Evolutionary conservation across 2,888 invertebrate genomes (phyloP), one percentile per base, ranked within the genome.

Genomic region (Catocala nupta): DNA sequence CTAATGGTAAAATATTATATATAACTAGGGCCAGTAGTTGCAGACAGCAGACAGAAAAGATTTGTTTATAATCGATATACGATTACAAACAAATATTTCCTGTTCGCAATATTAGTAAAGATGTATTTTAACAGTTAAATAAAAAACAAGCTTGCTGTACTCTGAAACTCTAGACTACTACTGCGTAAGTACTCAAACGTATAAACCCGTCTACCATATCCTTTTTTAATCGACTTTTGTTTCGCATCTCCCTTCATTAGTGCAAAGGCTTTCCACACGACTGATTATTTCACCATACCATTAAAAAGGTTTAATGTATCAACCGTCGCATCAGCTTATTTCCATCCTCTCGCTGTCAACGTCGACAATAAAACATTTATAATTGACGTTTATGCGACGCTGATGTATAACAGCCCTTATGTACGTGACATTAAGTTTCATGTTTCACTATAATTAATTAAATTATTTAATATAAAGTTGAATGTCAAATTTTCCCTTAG

Each of bases 351-450:
- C 76, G 75, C 78, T 75, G 73, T 69, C 68, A 71, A 63, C 68
- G 70, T 70, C 62, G 63, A 72, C 72, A 68, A 77, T 81, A 78
- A 78, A 81, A 70, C 77, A 75, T 68, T 77, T 82, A 82, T 80
- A 81, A 83, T 83, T 79, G 79, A 77, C 78, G 71, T 79, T 78
- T 75, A 75, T 77, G 72, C 62, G 73, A 65, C 77, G 59, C 59
- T 82, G 80, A 82, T 77, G 72, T 72, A 82, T 77, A 65, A 65
- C 58, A 47, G 63, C 60, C 73, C 72, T 73, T 74, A 76, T 70
- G 61, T 63, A 71, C 60, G 73, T 73, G 73, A 71, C 71, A 67
- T 57, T 68, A 71, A 78, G 77, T 78, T 72, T 75, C 76, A 71
- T 78, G 73, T 81, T 81, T 69, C 71, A 68, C 64, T 68, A 66